Evolutionary conservation across 2,113 vertebrate genomes (phyloP).

Genomic region (Piprites chloris): DNA sequence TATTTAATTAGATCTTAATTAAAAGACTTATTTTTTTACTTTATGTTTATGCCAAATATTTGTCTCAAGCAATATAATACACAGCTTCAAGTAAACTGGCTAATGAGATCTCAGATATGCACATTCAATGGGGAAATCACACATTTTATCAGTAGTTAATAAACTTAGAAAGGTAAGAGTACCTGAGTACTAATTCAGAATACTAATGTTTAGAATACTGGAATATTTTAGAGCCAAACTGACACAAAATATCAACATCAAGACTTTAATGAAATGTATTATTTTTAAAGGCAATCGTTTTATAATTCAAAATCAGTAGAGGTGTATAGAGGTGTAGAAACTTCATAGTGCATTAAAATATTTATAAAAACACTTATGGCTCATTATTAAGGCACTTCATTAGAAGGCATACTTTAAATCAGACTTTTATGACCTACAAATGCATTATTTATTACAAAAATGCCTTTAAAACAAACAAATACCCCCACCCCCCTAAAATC

Average conservation of each 20-base stretch:
- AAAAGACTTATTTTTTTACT: background rate
- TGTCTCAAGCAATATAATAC: background rate
- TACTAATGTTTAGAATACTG: background rate
- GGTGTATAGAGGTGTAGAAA: background rate
- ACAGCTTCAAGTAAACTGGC: background rate
- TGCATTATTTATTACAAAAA: background rate
- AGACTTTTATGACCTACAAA: background rate
- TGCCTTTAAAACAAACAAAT: background rate
- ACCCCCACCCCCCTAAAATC: background rate
- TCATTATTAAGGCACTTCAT: background rate
- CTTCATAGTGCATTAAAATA: background rate
- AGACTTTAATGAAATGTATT: background rate
- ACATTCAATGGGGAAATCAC: background rate
- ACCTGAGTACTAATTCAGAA: background rate
- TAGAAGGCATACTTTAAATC: background rate
- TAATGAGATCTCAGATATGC: background rate
- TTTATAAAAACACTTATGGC: background rate
- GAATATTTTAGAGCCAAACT: background rate
- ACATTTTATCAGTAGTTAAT: background rate
- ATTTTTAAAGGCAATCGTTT: background rate
- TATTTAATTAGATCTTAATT: background rate
- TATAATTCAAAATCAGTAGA: background rate
- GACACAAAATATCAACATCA: background rate
- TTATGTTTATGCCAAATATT: background rate
- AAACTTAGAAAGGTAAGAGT: background rate